Conservation (phyloP, 2,888 invertebrate species). For the Acrobasis suavella region DNA sequence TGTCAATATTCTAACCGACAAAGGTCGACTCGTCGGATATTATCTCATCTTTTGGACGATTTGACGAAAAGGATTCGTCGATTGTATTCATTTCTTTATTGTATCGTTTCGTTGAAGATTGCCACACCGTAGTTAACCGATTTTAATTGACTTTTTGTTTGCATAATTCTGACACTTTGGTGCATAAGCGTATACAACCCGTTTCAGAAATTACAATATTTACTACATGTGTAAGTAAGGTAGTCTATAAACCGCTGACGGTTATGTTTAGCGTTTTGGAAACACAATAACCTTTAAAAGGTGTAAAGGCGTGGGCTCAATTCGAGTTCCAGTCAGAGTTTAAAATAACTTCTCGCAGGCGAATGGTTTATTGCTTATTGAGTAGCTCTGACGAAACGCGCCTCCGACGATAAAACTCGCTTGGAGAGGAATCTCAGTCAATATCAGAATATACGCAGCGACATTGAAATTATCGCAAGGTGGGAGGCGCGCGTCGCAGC, state of each 20-base stretch:
- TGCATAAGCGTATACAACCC: not conserved
- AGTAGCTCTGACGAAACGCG: conserved; percentile 77
- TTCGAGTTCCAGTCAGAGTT: conserved; percentile 66
- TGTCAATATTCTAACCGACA: too few relatives aligned
- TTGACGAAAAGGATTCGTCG: too few relatives aligned
- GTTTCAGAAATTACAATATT: conserved; percentile 4
- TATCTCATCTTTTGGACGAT: too few relatives aligned
- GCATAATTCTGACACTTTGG: not conserved
- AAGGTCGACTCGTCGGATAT: too few relatives aligned
- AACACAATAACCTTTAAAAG: conserved; percentile 81
- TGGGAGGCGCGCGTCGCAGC: conserved; percentile 67
- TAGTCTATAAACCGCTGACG: conserved; percentile 38
- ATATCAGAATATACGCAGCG: conserved; percentile 76
- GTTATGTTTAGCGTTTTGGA: conserved; percentile 67
- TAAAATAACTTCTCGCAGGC: conserved; percentile 79
- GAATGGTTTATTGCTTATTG: conserved; percentile 82
- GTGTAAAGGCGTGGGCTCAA: conserved; percentile 76
- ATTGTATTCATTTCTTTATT: too few relatives aligned
- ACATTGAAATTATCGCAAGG: conserved; percentile 79
- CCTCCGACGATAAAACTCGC: conserved; percentile 73
- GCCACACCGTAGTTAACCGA: too few relatives aligned
- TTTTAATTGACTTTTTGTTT: too few relatives aligned
- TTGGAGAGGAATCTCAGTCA: conserved; percentile 76
- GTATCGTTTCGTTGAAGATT: too few relatives aligned
- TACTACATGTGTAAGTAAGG: conserved; percentile 30